Evolutionary conservation across 37 sponge, comb jelly and placozoan genomes (phyloP), one percentile per base, ranked within the genome.

Genomic region (Beroe ovata): DNA sequence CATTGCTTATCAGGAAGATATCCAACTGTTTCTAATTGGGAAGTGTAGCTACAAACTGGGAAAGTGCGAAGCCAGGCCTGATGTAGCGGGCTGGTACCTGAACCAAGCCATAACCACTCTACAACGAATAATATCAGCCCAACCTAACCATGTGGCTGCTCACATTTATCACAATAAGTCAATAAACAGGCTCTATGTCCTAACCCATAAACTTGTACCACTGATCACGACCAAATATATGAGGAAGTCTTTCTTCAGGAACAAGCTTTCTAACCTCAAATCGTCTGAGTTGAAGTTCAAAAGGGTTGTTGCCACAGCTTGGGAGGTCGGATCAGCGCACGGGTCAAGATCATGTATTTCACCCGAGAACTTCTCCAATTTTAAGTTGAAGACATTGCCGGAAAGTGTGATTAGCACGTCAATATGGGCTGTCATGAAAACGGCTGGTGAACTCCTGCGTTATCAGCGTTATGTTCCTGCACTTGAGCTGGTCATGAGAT

Each of bases 1-100:
- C 54, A 6, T 6, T 11, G 16, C 3, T 16, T 14, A 14, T 8
- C 33, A 66, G 69, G 69, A 66, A 11, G 30, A 66, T 37, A 33
- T 66, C 2, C 16, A 34, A 30, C 33, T 25, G 33, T 66, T 66
- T 16, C 69, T 66, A 18, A 33, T 66, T 66, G 69, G 69, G 36
- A 66, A 66, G 36, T 25, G 25, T 8, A 66, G 69, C 69, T 66
- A 66, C 69, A 66, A 66, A 30, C 69, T 66, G 35, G 69, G 69
- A 11, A 66, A 66, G 69, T 29, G 69, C 16, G 30, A 66, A 25
- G 33, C 36, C 30, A 66, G 69, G 30, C 33, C 69, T 30, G 69
- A 66, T 32, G 16, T 66, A 18, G 25, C 69, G 3, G 69, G 32
- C 35, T 66, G 69, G 69, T 66, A 66, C 34, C 30, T 66, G 35